Evolutionary conservation across 2,888 invertebrate genomes (phyloP), one percentile per base, ranked within the genome.

Genomic region (Dryococelus australis): DNA sequence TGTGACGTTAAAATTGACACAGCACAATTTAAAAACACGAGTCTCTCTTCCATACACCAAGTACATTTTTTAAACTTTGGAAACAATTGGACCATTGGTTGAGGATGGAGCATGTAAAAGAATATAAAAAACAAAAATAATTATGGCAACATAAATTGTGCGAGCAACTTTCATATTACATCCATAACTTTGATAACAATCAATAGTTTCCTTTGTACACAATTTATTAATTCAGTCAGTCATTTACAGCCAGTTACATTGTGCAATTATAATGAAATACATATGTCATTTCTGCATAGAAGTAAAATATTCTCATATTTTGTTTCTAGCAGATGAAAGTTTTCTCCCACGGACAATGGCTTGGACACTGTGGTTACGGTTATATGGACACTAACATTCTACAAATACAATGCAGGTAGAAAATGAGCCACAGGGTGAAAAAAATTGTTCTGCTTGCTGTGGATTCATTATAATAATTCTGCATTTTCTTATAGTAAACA

Each of bases 151-250:
- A n/a, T 12, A 65, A 65, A 65, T 2, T 65, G 65, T 65, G 65
- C 65, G 16, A 24, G 65, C 65, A 65, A 65, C 65, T 20, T 65
- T 65, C 65, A 8, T n/a, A 65, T 16, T n/a, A 65, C n/a, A 20
- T n/a, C 16, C 65, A n/a, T 65, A 65, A 65, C 65, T 65, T 65
- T 65, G 16, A 16, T 83, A 83, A 83, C 83, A 83, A 83, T 83
- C 43, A 83, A 83, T 35, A 28, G 26, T 83, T 83, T 83, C 83
- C 16, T 83, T 83, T 83, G 83, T 83, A 83, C 83, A 83, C 83
- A 83, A 83, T 83, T 26, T 20, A 27, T n/a, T 83, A 26, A 35
- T 83, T 83, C 83, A 83, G 83, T 83, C 83, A 28, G 43, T 83
- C 43, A 83, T 83, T 83, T 83, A 83, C 83, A 83, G 83, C 65